Percentiles rank a stretch among this genome's conserved stretches.
phyloP scores from a whole-genome alignment of 2,113 vertebrate species.

The Aplodontia rufa region DNA sequence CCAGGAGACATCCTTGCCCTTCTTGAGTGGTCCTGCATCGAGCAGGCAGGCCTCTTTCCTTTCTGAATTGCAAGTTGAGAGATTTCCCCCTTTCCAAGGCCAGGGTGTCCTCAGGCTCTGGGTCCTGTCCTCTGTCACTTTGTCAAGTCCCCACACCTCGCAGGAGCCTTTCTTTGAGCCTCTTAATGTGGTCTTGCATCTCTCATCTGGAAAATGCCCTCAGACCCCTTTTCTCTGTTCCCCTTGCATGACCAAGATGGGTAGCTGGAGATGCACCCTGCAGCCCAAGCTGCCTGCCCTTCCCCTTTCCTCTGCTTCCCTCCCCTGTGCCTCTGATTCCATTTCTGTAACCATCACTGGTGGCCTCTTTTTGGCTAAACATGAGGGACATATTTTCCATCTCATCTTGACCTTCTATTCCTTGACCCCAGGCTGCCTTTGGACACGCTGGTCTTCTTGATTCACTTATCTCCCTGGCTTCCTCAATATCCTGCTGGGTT shows the following conservation, averaged over 20 bases:
- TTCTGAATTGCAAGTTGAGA: neutral
- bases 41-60: neutral
- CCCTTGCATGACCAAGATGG: neutral
- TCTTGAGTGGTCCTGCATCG: neutral
- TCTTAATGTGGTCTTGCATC: neutral
- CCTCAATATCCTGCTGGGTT: neutral
- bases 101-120: neutral
- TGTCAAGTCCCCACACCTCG: neutral
- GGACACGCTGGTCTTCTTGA: accelerated
- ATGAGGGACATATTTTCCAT: neutral
- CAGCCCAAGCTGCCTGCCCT: neutral
- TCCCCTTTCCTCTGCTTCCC: neutral
- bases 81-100: neutral
- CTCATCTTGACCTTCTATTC: neutral
- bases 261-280: neutral
- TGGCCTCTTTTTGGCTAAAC: neutral
- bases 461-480: neutral
- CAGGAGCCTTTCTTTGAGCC: neutral
- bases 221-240: neutral
- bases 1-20: neutral
- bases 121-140: neutral
- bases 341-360: neutral
- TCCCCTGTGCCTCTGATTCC: neutral
- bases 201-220: neutral
- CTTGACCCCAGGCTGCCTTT: neutral